Evolutionary conservation across 1,140 invertebrate species (phyloP), one percentile per base, ranked within the genome.

Genomic region (Elysia chlorotica): DNA sequence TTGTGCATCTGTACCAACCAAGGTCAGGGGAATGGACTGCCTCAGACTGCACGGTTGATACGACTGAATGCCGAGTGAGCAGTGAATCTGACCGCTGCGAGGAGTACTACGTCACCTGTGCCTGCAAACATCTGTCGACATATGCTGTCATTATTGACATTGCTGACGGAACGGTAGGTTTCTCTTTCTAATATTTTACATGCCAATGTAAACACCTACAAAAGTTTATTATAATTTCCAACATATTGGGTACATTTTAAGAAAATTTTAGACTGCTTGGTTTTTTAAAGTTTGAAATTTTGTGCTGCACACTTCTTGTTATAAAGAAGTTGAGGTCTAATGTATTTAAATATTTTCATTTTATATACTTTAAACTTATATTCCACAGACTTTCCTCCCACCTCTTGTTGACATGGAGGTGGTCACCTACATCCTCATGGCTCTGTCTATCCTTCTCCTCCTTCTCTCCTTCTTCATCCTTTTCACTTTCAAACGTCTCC

Each of bases 61-160:
- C 93, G 31, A 65, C 56, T n/a, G 48, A 37, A 28, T 76, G 74
- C 25, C 71, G 35, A n/a, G 71, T 76, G 31, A 73, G 96, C 78
- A 91, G 92, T 35, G 94, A 95, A 0, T 93, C 95, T 77, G 89
- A 93, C 38, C 65, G 77, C 41, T 83, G 86, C 65, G 56, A 69
- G 67, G 82, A 87, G 36, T 76, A 74, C 65, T 86, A 79, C 37
- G 91, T 98, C 28, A 97, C 97, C 83, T 99, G 97, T 83, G 95
- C 94, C 2, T 99, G 97, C 86, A 92, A 93, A 76, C 94, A 96
- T 85, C 89, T 97, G 1, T 95, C 95, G 1, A 96, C 93, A 0
- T 97, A 95, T 85, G 94, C 95, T 2, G 92, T 97, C 23, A 88
- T 99, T 17, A 94, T 97, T 61, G 96, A 98, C 83, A 91, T 96